A percentile compares a stretch with the other conserved stretches of the same genome.
Evolutionary conservation across 2,797 vertebrate species (phyloP).

Genomic region (Premnoplex brunnescens): DNA sequence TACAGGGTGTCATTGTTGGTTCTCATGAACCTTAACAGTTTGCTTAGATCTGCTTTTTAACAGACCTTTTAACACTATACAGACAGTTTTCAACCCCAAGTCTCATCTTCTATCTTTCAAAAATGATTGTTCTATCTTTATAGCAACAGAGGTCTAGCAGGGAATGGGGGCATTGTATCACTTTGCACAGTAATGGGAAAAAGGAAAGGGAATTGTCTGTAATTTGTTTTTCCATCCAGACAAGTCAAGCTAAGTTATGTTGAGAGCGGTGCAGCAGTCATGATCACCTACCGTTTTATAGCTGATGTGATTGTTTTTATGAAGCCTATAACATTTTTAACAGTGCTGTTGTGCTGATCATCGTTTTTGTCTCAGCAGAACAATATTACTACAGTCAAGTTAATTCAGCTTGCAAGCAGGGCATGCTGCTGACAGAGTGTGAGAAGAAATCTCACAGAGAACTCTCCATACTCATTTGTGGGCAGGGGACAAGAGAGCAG

Average conservation of each 20-base stretch:
- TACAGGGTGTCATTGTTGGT: neutral
- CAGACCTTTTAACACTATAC: neutral
- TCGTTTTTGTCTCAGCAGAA: conserved; percentile 68
- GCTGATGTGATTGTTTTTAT: conserved; percentile 77
- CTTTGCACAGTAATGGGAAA: conserved; percentile 53
- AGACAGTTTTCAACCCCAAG: conserved; percentile 34
- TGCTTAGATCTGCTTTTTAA: conserved; percentile 32
- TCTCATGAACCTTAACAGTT: neutral
- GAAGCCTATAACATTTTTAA: conserved; percentile 73
- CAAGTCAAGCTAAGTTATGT: conserved; percentile 74
- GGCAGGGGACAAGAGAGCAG: neutral
- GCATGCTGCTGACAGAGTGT: neutral
- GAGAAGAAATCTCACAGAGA: conserved; percentile 8
- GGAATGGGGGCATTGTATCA: conserved; percentile 38
- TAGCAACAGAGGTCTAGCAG: conserved; percentile 39
- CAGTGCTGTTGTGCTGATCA: conserved; percentile 60
- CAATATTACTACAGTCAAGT: conserved; percentile 63
- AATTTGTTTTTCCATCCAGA: conserved; percentile 76
- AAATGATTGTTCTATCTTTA: conserved; percentile 64
- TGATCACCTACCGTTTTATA: conserved; percentile 77
- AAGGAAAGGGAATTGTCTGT: conserved; percentile 53
- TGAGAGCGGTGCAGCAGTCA: conserved; percentile 52
- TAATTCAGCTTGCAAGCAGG: conserved; percentile 45
- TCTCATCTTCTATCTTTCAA: conserved; percentile 57
- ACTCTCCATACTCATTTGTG: neutral